These are phyloP conservation scores for Nanorana parkeri DNA, from an alignment of 2,113 vertebrate genomes.

Conservation along the genomic window DNA sequence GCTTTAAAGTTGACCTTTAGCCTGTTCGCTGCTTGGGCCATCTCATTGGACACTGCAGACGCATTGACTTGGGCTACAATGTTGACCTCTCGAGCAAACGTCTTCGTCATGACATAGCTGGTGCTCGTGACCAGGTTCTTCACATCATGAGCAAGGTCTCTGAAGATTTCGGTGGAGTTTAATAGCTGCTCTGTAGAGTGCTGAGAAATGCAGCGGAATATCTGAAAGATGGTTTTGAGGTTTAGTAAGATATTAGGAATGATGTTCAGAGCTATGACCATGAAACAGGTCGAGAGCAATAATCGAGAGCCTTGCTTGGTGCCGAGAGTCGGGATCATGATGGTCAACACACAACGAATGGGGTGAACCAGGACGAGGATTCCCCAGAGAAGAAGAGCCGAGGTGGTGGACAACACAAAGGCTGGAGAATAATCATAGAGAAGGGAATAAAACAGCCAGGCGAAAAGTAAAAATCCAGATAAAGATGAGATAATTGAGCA, in stretches of 20 bases:
- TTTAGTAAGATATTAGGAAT: slow-evolving; percentile 84
- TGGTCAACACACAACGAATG: slow-evolving; percentile 84
- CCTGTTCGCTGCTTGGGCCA: slow-evolving; percentile 69
- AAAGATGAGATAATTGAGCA: slow-evolving; percentile 70
- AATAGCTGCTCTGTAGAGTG: slow-evolving; percentile 81
- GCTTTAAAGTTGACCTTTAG: slow-evolving; percentile 77
- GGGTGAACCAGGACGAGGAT: slow-evolving; percentile 81
- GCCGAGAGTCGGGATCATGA: slow-evolving; percentile 82
- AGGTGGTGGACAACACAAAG: slow-evolving; percentile 53
- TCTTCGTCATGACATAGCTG: slow-evolving; percentile 55
- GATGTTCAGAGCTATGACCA: slow-evolving; percentile 77
- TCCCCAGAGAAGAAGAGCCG: slow-evolving; percentile 72
- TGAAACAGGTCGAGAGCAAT: slow-evolving; percentile 79
- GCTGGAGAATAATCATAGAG: slow-evolving; percentile 69
- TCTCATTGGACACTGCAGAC: slow-evolving; percentile 69
- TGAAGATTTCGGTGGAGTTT: slow-evolving; percentile 78
- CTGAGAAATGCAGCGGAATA: slow-evolving; percentile 83
- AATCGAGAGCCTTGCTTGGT: slow-evolving; percentile 85
- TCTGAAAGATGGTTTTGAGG: slow-evolving; percentile 69
- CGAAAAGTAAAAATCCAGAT: slow-evolving; percentile 73
- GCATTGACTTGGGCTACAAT: slow-evolving; percentile 72
- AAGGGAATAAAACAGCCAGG: slow-evolving; percentile 81
- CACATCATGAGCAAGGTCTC: slow-evolving; percentile 71
- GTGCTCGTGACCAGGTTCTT: slow-evolving; percentile 41
- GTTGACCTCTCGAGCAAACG: slow-evolving; percentile 64